Evolutionary conservation across 2,797 vertebrate species (phyloP), one percentile per base, ranked within the genome.

Genomic region (Clarias pachynema): DNA sequence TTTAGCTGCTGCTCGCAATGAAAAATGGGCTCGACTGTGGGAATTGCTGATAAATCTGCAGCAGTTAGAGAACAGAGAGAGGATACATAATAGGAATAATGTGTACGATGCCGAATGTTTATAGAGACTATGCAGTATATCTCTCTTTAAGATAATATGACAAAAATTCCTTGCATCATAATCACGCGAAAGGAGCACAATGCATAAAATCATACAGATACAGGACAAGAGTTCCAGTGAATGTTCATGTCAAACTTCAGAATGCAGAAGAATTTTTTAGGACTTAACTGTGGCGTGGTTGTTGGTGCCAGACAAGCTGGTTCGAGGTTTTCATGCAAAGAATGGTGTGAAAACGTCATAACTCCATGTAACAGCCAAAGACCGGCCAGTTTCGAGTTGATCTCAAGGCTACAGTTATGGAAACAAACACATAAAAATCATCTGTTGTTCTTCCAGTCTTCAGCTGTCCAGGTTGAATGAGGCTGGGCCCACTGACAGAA

Each of bases 1-100:
- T 74, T 81, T 70, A 60, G 74, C 14, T 37, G 40, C 79, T 85
- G 66, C 53, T n/a, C 62, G 60, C 75, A 31, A 40, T 85, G 82
- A 88, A 73, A 87, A 81, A 86, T 84, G 72, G 24, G 34, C 60
- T 81, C 81, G 49, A 37, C 7, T 65, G 16, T 73, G 56, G 73
- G 66, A 79, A 79, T 79, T 80, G 73, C 53, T 59, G 75, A 73
- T 82, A 63, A 77, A 78, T 84, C 44, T 79, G 20, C 79, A 56
- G 82, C 84, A 65, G 63, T 79, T 26, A 68, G 49, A 37, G 75
- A 85, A 83, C 69, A 66, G 34, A 79, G 81, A 82, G 73, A 15
- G 31, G 31, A 84, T 34, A 31, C 26, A 9, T 18, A 20, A 56
- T 10, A 31, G 15, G 49, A 83, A 18, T 31, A 57, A 66, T 82